These are phyloP conservation scores for Simalia tracyae DNA, from an alignment of 2,797 vertebrate genomes.

Conservation along the genomic window DNA sequence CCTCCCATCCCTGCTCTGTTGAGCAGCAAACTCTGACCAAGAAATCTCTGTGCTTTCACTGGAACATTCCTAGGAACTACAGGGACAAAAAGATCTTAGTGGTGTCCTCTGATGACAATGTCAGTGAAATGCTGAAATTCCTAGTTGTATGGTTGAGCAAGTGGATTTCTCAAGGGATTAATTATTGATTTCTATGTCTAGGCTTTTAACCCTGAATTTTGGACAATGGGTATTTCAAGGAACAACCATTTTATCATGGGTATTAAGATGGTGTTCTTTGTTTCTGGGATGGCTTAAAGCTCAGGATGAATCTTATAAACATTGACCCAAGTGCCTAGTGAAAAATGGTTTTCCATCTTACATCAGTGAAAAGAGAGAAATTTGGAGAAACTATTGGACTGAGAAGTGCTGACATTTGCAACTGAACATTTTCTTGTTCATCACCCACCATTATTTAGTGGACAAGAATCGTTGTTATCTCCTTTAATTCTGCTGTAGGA, in stretches of 20 bases:
- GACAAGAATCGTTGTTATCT: conserved; percentile 11
- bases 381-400: not conserved
- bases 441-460: not conserved
- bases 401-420: not conserved
- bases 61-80: not conserved
- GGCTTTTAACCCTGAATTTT: conserved; percentile 14
- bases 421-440: not conserved
- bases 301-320: conserved; percentile 43
- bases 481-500: not conserved
- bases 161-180: conserved; percentile 24
- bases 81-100: not conserved
- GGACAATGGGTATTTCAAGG: conserved; percentile 32
- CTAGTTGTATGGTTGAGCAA: conserved; percentile 9
- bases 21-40: not conserved
- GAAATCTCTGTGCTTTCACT: not conserved
- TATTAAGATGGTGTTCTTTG: conserved; percentile 34
- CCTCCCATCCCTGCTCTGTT: not conserved
- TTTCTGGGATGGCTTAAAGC: conserved; percentile 32
- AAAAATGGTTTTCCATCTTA: conserved; percentile 48
- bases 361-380: conserved; percentile 6
- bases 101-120: not conserved
- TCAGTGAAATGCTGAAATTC: conserved; percentile 14
- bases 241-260: conserved; percentile 38
- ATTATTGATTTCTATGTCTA: conserved; percentile 28
- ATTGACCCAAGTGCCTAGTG: conserved; percentile 42